Evolutionary conservation across 2,888 invertebrate species (phyloP), one percentile per base, ranked within the genome.

Genomic region (Eristalis pertinax): DNA sequence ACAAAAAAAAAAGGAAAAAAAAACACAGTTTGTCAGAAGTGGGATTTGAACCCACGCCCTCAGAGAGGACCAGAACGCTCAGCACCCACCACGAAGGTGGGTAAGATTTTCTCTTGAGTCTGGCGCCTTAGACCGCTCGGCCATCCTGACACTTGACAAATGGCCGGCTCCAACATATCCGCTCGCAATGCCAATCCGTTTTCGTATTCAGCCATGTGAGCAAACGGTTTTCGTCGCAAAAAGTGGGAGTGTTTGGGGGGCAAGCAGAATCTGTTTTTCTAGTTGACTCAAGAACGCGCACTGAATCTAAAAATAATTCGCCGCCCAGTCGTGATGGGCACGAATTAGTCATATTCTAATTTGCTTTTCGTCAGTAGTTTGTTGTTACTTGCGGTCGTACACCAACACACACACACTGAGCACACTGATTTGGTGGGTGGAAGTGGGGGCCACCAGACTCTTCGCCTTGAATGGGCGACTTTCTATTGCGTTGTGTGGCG

Each of bases 61-160:
- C 87, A 84, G 87, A 87, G 87, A 87, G 87, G 87, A 87, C 87
- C 87, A 87, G 87, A 87, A 87, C 83, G 83, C 87, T 87, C 87
- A 83, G 78, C 65, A 70, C 78, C 78, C 11, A 32, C 32, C 10
- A 10, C 32, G 32, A 32, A 32, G n/a, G 32, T 32, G 32, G 32
- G 32, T 32, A 32, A 32, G 32, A 32, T 32, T 13, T 68, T 62
- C 90, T 90, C 90, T 90, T 90, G 90, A 90, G 90, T 90, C 90
- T 90, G 90, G 90, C 90, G 90, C 90, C 90, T 90, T 90, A 90
- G 90, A 90, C 90, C 90, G 90, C 89, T 89, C 90, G 90, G 90
- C 89, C 90, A 90, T 89, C 90, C 90, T 90, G 90, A 90, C 89
- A 83, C 58, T 86, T 86, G 62, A 3, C n/a, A n/a, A 19, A 0